These are phyloP conservation scores for Cyprinodon tularosa DNA, from an alignment of 2,113 vertebrate genomes.

Conservation along the genomic window DNA sequence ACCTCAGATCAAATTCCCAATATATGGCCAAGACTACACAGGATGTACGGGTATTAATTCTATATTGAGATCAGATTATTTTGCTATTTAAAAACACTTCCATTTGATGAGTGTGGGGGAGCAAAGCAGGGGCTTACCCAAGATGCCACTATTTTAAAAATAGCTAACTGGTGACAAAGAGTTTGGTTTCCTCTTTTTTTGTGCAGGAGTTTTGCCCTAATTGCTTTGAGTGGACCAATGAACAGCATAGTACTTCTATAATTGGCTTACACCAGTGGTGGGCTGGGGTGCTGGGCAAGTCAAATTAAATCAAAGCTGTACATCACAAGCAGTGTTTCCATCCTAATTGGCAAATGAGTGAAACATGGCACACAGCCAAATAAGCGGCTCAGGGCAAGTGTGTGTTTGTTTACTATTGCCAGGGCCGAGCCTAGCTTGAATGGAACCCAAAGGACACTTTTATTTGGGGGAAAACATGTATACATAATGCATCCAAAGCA, in stretches of 20 bases:
- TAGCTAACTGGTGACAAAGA: neutral
- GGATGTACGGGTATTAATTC: neutral
- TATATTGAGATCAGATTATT: neutral
- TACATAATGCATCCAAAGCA: neutral
- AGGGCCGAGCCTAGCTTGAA: neutral
- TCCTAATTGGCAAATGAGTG: constrained; percentile 54
- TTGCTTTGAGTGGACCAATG: constrained; percentile 62
- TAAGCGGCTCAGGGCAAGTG: neutral
- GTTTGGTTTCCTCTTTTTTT: constrained; percentile 2
- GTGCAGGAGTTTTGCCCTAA: constrained; percentile 47
- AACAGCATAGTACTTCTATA: constrained; percentile 52
- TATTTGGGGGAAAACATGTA: neutral
- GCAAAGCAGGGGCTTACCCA: neutral
- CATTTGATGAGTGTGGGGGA: neutral
- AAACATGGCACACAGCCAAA: constrained; percentile 48
- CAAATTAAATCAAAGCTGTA: constrained; percentile 76
- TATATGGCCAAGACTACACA: neutral
- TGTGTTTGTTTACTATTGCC: neutral
- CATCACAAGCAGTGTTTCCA: constrained; percentile 29
- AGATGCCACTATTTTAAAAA: neutral
- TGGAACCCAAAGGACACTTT: neutral
- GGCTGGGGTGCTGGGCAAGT: constrained; percentile 52
- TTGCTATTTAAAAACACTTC: neutral
- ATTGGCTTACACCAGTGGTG: constrained; percentile 64
- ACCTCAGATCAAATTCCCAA: neutral